phyloP scores from a whole-genome alignment of 2,888 invertebrate species.

The Sinopyrophorus schimmeli region DNA sequence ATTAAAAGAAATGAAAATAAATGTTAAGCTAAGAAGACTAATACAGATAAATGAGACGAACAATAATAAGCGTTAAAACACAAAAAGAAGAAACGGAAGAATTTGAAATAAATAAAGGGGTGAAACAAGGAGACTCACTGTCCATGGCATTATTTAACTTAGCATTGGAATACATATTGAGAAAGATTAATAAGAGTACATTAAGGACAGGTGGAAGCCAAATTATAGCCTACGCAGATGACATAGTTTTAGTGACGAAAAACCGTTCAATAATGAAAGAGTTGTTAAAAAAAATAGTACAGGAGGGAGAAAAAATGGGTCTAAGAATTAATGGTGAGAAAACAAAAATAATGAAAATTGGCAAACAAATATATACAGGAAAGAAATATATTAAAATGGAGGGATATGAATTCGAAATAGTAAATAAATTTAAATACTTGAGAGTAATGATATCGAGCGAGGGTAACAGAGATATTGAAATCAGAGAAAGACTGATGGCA shows the following conservation, averaged over 20 bases:
- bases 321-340: constrained; percentile 9
- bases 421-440: too few relatives aligned
- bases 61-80: constrained; percentile 6
- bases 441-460: too few relatives aligned
- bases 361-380: not conserved
- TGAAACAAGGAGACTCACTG: constrained; percentile 8
- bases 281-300: constrained; percentile 1
- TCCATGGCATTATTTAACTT: constrained; percentile 7
- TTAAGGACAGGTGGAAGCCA: not conserved
- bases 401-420: too few relatives aligned
- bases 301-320: constrained; percentile 8
- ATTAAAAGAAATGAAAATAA: constrained; percentile 9
- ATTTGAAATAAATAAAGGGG: constrained; percentile 9
- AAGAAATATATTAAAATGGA: constrained; percentile 4
- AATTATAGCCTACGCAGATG: constrained; percentile 4
- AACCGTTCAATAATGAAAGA: not conserved
- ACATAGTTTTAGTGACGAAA: not conserved
- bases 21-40: constrained; percentile 8
- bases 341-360: constrained; percentile 8
- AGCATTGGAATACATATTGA: constrained; percentile 2
- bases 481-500: too few relatives aligned
- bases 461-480: too few relatives aligned
- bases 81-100: constrained; percentile 9
- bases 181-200: constrained; percentile 2
- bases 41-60: constrained; percentile 9